Conservation (phyloP, 2,888 invertebrate genomes). For the Sacculina carcini region DNA sequence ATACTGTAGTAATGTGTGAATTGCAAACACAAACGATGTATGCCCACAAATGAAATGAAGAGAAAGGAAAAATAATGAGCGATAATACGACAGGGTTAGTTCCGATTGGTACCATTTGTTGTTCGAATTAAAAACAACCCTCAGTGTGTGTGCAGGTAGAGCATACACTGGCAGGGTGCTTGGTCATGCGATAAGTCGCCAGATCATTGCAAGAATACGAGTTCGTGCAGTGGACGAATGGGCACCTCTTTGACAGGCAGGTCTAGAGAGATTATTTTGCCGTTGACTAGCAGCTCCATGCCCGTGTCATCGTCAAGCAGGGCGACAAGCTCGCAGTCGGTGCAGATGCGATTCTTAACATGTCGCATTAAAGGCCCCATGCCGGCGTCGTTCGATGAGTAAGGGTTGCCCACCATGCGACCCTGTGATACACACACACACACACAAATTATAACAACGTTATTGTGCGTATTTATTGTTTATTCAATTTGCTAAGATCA, state of each 20-base stretch:
- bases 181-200: too few relatives aligned
- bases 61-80: too few relatives aligned
- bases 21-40: too few relatives aligned
- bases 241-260: constrained; percentile 61
- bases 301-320: constrained; percentile 92
- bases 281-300: constrained; percentile 89
- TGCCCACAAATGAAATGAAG: too few relatives aligned
- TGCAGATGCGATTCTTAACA: constrained; percentile 94
- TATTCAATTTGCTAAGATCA: not conserved
- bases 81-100: too few relatives aligned
- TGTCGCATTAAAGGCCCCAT: constrained; percentile 93
- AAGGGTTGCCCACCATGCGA: constrained; percentile 93
- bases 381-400: constrained; percentile 74
- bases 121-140: too few relatives aligned
- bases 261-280: constrained; percentile 91
- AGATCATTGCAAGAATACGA: too few relatives aligned
- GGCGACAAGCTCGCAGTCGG: constrained; percentile 93
- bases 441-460: not conserved
- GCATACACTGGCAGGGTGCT: too few relatives aligned
- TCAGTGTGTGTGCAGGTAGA: too few relatives aligned
- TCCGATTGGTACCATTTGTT: too few relatives aligned
- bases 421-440: constrained; percentile 27
- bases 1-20: too few relatives aligned
- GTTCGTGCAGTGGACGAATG: too few relatives aligned
- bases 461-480: not conserved